A percentile compares a stretch with the other conserved stretches of the same genome.
phyloP scores from a whole-genome alignment of 2,113 vertebrate genomes.

The Vireo altiloquus region DNA sequence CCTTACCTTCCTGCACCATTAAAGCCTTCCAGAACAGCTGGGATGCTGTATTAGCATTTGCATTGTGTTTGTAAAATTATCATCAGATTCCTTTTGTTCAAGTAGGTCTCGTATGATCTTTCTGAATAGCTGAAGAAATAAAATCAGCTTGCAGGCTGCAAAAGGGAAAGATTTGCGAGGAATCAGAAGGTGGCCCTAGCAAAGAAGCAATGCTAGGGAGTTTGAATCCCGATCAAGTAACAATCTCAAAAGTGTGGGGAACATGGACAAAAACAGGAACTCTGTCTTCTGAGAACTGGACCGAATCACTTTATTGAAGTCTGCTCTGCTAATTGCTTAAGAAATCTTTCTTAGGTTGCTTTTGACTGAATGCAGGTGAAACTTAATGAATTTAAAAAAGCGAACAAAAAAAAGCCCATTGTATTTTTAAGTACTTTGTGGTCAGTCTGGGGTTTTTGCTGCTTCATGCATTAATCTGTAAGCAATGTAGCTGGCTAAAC shows the following conservation, averaged over 20 bases:
- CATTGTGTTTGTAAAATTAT: not conserved
- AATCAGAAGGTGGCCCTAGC: not conserved
- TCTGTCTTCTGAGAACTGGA: conserved; percentile 35
- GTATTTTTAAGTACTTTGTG: conserved; percentile 52
- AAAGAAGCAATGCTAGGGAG: not conserved
- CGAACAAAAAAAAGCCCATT: not conserved
- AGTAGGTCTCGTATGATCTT: not conserved
- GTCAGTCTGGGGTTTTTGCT: conserved; percentile 44
- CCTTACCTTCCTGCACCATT: not conserved
- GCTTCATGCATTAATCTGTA: conserved; percentile 57
- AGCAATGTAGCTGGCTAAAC: conserved; percentile 20
- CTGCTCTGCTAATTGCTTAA: conserved; percentile 46
- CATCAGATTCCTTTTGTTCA: not conserved
- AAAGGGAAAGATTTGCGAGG: not conserved
- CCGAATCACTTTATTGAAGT: conserved; percentile 48
- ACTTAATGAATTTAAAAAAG: not conserved
- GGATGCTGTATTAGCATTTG: not conserved
- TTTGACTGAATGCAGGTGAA: conserved; percentile 53
- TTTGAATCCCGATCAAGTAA: conserved; percentile 10
- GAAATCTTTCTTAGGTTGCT: conserved; percentile 40
- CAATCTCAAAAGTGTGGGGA: conserved; percentile 30
- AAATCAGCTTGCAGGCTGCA: not conserved
- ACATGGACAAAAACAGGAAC: not conserved
- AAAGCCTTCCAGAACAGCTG: not conserved
- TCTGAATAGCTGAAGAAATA: not conserved